These are phyloP conservation scores for Magallana angulata DNA, from an alignment of 1,140 invertebrate genomes.

Conservation along the genomic window DNA sequence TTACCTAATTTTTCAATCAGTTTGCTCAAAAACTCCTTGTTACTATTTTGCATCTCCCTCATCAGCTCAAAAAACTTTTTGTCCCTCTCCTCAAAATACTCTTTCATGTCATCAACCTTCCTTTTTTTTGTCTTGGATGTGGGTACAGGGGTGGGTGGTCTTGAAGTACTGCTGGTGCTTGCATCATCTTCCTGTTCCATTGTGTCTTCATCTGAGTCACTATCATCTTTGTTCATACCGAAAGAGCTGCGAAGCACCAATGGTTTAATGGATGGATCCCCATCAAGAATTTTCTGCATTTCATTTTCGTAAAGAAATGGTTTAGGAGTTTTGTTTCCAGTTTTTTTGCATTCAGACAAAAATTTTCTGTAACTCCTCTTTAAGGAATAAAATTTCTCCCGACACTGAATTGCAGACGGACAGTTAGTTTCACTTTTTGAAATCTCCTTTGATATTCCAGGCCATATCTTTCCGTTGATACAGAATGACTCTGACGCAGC, in stretches of 20 bases:
- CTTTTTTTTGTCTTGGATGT: conserved; percentile 45
- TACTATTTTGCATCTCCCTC: conserved; percentile 12
- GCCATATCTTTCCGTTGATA: background rate
- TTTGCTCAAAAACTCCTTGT: conserved; percentile 28
- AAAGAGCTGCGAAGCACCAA: background rate
- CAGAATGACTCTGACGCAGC: background rate
- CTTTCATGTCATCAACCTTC: conserved; percentile 55
- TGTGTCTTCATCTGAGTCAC: background rate
- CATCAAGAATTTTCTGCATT: background rate
- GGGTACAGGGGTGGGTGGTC: background rate
- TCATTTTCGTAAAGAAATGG: conserved; percentile 45
- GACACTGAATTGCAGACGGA: background rate
- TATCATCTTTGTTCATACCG: conserved; percentile 4
- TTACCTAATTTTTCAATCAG: conserved; percentile 29
- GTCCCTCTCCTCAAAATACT: conserved; percentile 59
- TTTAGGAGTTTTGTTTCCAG: conserved; percentile 18
- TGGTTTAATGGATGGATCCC: conserved; percentile 3
- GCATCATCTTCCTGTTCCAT: conserved; percentile 19
- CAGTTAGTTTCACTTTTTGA: background rate
- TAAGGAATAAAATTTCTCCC: conserved; percentile 34
- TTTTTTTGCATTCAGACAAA: background rate
- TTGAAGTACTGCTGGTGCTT: background rate
- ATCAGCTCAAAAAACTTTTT: conserved; percentile 32
- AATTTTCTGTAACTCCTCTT: conserved; percentile 1
- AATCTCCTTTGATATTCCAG: background rate